Evolutionary conservation across 2,888 invertebrate genomes (phyloP).

Genomic region (Athrips mouffetella): DNA sequence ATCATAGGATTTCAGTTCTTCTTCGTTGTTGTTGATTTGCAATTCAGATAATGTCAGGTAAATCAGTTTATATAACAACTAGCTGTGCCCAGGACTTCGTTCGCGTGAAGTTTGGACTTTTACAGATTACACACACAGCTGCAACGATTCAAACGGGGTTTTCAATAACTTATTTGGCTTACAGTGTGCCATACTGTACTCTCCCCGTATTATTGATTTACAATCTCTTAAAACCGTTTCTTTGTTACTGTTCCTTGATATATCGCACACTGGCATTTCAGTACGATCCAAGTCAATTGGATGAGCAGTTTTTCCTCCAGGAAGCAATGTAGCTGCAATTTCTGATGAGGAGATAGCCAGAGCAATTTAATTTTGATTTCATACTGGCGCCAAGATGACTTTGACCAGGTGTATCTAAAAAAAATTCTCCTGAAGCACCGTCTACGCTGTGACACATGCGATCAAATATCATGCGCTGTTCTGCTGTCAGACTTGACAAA

Average conservation of each 20-base stretch:
- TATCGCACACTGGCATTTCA: not conserved
- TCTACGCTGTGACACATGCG: conserved; percentile 2
- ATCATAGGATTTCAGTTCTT: no score
- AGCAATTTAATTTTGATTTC: not conserved
- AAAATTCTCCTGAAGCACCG: not conserved
- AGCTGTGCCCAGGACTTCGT: no score
- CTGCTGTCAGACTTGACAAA: not conserved
- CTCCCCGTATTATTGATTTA: no score
- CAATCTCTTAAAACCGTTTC: not conserved
- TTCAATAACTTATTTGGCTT: no score
- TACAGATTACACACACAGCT: no score
- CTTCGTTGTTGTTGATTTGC: no score
- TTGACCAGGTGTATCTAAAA: conserved; percentile 4
- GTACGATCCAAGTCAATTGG: not conserved
- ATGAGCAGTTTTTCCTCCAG: not conserved
- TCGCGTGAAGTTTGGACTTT: no score
- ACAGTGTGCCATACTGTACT: no score
- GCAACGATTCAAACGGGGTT: no score
- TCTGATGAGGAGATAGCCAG: not conserved
- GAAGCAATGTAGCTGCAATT: not conserved
- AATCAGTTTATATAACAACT: no score
- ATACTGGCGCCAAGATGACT: conserved; percentile 6
- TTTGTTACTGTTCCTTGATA: not conserved
- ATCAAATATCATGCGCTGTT: conserved; percentile 3
- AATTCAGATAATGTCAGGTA: no score